Evolutionary conservation across 2,113 vertebrate species (phyloP).

Genomic region (Sterna hirundo): DNA sequence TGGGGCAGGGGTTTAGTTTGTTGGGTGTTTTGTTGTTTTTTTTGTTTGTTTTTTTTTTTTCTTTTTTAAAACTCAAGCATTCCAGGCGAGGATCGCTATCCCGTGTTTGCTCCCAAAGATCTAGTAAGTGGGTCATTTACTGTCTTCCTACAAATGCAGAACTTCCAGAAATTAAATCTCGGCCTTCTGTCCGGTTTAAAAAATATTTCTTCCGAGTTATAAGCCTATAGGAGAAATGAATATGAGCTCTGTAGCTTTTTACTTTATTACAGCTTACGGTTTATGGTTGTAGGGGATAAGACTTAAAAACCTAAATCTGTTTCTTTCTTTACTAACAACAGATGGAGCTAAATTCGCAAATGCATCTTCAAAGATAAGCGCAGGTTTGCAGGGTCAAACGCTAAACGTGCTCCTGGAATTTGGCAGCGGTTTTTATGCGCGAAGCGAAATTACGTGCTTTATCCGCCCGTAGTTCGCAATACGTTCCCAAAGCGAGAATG

Average conservation of each 20-base stretch:
- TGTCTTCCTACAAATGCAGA: neutral
- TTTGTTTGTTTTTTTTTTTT: neutral
- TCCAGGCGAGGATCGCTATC: neutral
- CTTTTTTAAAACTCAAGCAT: neutral
- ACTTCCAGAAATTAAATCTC: neutral
- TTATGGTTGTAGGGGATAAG: neutral
- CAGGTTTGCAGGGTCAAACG: neutral
- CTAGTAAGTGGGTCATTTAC: neutral
- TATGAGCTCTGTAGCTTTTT: neutral
- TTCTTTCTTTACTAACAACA: neutral
- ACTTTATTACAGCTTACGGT: neutral
- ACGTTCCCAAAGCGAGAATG: neutral
- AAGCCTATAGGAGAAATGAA: neutral
- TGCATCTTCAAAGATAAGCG: neutral
- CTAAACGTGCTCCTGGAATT: neutral
- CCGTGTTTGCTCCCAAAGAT: neutral
- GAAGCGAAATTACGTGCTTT: neutral
- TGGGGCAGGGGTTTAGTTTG: neutral
- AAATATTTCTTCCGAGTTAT: neutral
- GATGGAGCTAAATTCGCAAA: neutral
- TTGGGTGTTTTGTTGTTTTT: neutral
- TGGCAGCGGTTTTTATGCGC: accelerated
- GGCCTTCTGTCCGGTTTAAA: neutral
- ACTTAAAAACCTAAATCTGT: neutral
- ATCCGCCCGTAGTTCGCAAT: accelerated